A percentile compares a stretch with the other conserved stretches of the same genome.
phyloP scores from a whole-genome alignment of 2,888 invertebrate genomes.

The Hedychridium roseum region DNA sequence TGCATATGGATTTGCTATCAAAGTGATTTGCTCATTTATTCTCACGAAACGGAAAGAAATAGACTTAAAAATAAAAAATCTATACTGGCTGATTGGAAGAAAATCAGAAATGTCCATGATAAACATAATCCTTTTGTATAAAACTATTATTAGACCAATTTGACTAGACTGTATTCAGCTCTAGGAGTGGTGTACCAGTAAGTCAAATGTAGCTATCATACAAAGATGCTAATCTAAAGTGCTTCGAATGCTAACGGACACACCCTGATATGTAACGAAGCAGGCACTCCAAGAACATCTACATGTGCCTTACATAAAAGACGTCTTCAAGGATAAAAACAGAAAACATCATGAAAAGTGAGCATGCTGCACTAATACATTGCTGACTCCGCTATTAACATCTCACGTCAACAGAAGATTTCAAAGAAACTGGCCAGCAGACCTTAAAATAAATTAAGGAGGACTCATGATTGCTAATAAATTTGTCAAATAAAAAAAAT shows the following conservation, averaged over 20 bases:
- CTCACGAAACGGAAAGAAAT: slow-evolving; percentile 16
- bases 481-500: too few relatives aligned
- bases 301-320: too few relatives aligned
- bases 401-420: too few relatives aligned
- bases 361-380: too few relatives aligned
- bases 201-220: slow-evolving; percentile 19
- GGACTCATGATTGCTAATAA: too few relatives aligned
- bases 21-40: slow-evolving; percentile 14
- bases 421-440: too few relatives aligned
- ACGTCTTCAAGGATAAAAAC: too few relatives aligned
- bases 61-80: slow-evolving; percentile 8
- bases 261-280: slow-evolving; percentile 10
- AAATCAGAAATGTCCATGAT: slow-evolving; percentile 7
- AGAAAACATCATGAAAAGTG: too few relatives aligned
- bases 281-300: neutral
- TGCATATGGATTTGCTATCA: slow-evolving; percentile 21
- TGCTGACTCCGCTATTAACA: too few relatives aligned
- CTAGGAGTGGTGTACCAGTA: slow-evolving; percentile 15
- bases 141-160: slow-evolving; percentile 17
- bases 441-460: too few relatives aligned
- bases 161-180: slow-evolving; percentile 20
- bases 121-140: slow-evolving; percentile 21
- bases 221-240: slow-evolving; percentile 17
- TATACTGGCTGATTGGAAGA: slow-evolving; percentile 17
- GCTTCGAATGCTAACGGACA: slow-evolving; percentile 8